Percentiles rank a stretch among this genome's conserved stretches.
Conservation (phyloP, 2,113 vertebrate genomes). For the Calyptommatus sinebrachiatus region DNA sequence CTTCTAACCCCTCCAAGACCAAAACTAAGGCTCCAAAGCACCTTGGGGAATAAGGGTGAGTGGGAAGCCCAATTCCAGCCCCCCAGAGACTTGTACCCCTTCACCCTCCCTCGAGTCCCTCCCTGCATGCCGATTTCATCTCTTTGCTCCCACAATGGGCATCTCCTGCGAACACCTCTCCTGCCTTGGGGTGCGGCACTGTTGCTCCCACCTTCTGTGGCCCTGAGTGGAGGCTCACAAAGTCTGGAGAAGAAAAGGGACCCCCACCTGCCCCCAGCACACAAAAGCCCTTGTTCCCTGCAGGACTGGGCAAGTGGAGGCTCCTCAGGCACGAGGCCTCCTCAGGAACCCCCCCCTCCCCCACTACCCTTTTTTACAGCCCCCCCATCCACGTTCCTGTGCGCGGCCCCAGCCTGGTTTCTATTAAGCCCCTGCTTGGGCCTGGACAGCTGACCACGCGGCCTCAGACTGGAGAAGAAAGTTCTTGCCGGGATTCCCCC, state of each 20-base stretch:
- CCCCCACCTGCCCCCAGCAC: too few species aligned
- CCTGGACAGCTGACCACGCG: conserved; percentile 71
- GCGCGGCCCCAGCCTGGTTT: conserved; percentile 48
- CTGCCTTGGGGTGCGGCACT: not conserved
- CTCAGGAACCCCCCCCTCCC: too few species aligned
- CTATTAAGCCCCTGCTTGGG: conserved; percentile 65
- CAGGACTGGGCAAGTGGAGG: not conserved
- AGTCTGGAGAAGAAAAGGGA: too few species aligned
- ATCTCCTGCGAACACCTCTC: too few species aligned
- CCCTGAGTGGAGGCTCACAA: too few species aligned
- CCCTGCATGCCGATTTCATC: not conserved
- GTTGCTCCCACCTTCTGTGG: too few species aligned
- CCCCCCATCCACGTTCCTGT: not conserved
- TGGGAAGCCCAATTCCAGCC: not conserved
- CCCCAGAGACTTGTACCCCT: too few species aligned
- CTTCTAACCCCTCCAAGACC: not conserved
- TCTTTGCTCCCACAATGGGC: too few species aligned
- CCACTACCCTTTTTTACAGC: too few species aligned
- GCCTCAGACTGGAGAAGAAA: conserved; percentile 65
- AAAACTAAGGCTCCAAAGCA: too few species aligned
- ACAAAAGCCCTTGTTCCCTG: not conserved
- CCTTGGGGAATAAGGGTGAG: not conserved
- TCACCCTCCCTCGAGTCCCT: not conserved
- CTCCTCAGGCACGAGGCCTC: not conserved
- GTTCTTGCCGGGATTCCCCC: conserved; percentile 48